These are phyloP conservation scores for Lampris incognitus DNA, from an alignment of 2,113 vertebrate species.

Conservation along the genomic window DNA sequence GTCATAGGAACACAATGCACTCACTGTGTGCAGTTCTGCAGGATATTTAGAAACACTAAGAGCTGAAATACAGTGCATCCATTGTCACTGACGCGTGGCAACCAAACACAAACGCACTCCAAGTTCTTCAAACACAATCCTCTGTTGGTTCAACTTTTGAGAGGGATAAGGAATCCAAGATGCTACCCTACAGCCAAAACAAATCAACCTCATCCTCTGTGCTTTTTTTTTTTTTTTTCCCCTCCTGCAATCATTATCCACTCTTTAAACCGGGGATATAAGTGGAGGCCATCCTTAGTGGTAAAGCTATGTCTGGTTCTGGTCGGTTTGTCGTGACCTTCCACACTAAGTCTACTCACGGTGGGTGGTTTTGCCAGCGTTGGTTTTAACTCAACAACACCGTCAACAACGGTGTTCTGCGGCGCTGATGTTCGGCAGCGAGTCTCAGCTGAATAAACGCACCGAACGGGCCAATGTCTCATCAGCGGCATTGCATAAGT, in stretches of 20 bases:
- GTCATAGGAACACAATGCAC: background rate
- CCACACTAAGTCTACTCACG: background rate
- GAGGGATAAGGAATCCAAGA: slow-evolving; percentile 5
- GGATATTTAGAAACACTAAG: background rate
- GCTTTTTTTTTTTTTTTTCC: background rate
- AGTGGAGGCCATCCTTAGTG: background rate
- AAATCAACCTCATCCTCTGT: slow-evolving; percentile 31
- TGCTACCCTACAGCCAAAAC: slow-evolving; percentile 20
- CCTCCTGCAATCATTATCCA: slow-evolving; percentile 10
- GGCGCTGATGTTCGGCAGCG: no score
- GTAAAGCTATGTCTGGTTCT: background rate
- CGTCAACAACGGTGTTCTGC: no score
- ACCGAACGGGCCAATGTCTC: no score
- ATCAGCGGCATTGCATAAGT: no score
- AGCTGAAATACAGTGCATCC: background rate
- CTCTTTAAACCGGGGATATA: slow-evolving; percentile 21
- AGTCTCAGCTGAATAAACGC: no score
- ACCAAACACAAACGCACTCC: background rate
- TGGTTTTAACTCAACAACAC: no score
- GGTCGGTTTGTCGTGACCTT: slow-evolving; percentile 44
- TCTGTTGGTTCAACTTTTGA: slow-evolving; percentile 19
- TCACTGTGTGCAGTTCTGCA: background rate
- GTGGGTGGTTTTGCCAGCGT: no score
- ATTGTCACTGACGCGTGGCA: slow-evolving; percentile 6
- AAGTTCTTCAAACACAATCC: background rate